phyloP scores from a whole-genome alignment of 2,797 vertebrate genomes.

The Manis crassicaudata region DNA sequence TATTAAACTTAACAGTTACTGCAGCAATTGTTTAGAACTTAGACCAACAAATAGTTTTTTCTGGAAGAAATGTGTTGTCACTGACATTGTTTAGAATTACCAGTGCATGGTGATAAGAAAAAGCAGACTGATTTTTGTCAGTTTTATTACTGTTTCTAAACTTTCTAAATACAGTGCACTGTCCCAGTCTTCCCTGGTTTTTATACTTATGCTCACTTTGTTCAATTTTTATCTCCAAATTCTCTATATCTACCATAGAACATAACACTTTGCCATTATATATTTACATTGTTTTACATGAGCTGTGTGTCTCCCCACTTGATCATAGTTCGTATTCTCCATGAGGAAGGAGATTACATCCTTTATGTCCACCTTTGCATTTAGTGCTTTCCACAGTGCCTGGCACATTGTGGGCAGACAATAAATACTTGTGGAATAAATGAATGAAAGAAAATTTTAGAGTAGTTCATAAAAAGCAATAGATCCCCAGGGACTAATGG shows the following conservation, averaged over 20 bases:
- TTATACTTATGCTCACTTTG: neutral
- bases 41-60: neutral
- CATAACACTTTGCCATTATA: neutral
- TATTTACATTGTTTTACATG: neutral
- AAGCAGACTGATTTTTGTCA: neutral
- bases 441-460: neutral
- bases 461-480: neutral
- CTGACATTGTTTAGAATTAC: neutral
- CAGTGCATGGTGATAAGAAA: neutral
- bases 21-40: neutral
- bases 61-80: neutral
- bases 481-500: neutral
- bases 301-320: neutral
- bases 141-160: neutral
- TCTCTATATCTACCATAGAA: neutral
- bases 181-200: neutral
- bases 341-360: neutral
- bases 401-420: neutral
- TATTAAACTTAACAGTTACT: neutral
- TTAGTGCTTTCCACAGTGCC: neutral
- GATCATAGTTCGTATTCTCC: neutral
- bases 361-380: neutral
- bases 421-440: slow-evolving; percentile 2
- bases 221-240: neutral
- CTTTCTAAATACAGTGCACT: neutral